Evolutionary conservation across 2,113 vertebrate genomes (phyloP).

Genomic region (Hemibagrus wyckioides): DNA sequence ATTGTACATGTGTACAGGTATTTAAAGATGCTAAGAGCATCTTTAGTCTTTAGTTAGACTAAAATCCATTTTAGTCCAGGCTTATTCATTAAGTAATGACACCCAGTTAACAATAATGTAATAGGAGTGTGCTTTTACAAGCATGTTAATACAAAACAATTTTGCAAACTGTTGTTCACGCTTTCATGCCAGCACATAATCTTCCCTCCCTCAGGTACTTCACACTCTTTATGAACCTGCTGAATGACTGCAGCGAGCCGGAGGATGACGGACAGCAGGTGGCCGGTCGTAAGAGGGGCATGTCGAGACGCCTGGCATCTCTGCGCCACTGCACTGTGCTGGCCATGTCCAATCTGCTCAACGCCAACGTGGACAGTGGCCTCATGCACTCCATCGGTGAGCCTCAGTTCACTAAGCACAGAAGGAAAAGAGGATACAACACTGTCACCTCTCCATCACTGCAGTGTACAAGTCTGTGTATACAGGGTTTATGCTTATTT

Average conservation of each 20-base stretch:
- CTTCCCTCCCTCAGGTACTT: constrained; percentile 81
- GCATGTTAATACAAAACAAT: background rate
- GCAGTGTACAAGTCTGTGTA: background rate
- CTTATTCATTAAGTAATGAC: background rate
- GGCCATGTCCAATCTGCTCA: constrained; percentile 98
- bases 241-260: constrained; percentile 97
- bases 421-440: background rate
- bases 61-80: no score
- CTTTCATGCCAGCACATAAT: background rate
- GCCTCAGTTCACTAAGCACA: background rate
- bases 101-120: background rate
- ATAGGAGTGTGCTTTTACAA: background rate
- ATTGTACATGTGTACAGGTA: no score
- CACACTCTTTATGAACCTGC: constrained; percentile 97
- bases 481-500: background rate
- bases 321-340: constrained; percentile 94
- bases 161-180: no score
- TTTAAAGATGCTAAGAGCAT: no score
- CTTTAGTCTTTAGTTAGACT: no score
- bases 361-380: constrained; percentile 97
- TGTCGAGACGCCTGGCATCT: constrained; percentile 92
- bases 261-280: constrained; percentile 90
- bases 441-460: background rate
- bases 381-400: constrained; percentile 99
- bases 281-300: constrained; percentile 90